A percentile compares a stretch with the other conserved stretches of the same genome.
phyloP scores from a whole-genome alignment of 2,888 invertebrate species.

The Nomada ruficornis region DNA sequence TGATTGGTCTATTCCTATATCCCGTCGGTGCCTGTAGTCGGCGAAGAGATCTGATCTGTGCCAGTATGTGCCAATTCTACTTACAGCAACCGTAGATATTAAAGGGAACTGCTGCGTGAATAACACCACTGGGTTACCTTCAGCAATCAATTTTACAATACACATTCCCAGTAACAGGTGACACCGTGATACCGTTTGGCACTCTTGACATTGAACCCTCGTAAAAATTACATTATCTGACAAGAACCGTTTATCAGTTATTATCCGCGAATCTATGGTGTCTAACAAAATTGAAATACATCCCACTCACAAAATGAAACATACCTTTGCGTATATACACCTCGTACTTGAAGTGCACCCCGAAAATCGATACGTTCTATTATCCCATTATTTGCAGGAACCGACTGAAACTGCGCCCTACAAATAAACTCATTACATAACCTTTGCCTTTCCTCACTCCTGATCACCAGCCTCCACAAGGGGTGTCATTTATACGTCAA shows the following conservation, averaged over 20 bases:
- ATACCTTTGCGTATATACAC: not conserved
- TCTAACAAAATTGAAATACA: not conserved
- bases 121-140: conserved; percentile 5
- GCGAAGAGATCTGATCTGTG: no score
- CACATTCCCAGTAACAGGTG: conserved; percentile 1
- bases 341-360: not conserved
- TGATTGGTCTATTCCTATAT: no score
- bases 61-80: no score
- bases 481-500: not conserved
- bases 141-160: not conserved
- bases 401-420: conserved; percentile 26
- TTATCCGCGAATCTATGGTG: not conserved
- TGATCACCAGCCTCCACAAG: not conserved
- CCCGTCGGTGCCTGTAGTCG: no score
- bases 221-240: not conserved
- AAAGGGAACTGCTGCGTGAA: no score
- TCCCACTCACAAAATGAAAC: not conserved
- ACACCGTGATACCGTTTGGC: not conserved
- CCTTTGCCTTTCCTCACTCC: not conserved
- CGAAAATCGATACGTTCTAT: conserved; percentile 1
- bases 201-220: not conserved
- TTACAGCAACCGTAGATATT: no score
- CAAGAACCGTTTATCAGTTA: not conserved
- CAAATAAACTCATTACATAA: not conserved
- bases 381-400: not conserved